A percentile compares a stretch with the other conserved stretches of the same genome.
Conservation (phyloP, 1,140 invertebrate genomes). For the Glossosoma conforme region DNA sequence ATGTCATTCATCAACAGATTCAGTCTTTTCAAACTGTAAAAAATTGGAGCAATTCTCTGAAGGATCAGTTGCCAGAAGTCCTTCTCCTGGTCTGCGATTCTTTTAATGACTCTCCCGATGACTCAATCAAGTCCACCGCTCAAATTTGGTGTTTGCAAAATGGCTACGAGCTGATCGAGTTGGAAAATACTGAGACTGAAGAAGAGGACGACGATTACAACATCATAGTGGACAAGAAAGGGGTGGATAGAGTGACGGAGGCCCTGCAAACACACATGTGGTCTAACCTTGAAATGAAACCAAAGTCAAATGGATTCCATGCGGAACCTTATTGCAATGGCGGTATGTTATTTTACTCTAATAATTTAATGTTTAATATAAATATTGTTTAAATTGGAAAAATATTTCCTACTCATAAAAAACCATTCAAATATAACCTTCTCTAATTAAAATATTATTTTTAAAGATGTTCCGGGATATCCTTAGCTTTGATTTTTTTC, state of each 20-base stretch:
- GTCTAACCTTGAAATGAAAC: slow-evolving; percentile 70
- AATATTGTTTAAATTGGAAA: no score
- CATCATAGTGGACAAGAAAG: slow-evolving; percentile 61
- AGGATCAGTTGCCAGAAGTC: slow-evolving; percentile 37
- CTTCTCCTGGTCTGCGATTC: slow-evolving; percentile 35
- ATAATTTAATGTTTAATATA: no score
- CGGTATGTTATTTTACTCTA: not conserved
- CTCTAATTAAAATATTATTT: no score
- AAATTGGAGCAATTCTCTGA: slow-evolving; percentile 34
- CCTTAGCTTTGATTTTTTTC: no score
- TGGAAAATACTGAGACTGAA: slow-evolving; percentile 51
- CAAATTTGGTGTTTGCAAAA: slow-evolving; percentile 41
- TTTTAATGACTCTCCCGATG: slow-evolving; percentile 12
- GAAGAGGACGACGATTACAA: slow-evolving; percentile 51
- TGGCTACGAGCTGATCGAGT: slow-evolving; percentile 68
- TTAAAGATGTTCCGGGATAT: no score
- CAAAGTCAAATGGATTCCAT: slow-evolving; percentile 35
- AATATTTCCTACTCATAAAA: no score
- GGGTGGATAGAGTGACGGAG: slow-evolving; percentile 68
- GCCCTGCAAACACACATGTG: slow-evolving; percentile 72
- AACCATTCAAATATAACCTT: no score
- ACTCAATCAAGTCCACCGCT: slow-evolving; percentile 37
- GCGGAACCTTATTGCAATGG: not conserved
- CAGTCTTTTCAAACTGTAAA: slow-evolving; percentile 35
- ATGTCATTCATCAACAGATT: slow-evolving; percentile 14